Evolutionary conservation across 1,140 invertebrate species (phyloP).

Genomic region (Drosophila tsacasi): DNA sequence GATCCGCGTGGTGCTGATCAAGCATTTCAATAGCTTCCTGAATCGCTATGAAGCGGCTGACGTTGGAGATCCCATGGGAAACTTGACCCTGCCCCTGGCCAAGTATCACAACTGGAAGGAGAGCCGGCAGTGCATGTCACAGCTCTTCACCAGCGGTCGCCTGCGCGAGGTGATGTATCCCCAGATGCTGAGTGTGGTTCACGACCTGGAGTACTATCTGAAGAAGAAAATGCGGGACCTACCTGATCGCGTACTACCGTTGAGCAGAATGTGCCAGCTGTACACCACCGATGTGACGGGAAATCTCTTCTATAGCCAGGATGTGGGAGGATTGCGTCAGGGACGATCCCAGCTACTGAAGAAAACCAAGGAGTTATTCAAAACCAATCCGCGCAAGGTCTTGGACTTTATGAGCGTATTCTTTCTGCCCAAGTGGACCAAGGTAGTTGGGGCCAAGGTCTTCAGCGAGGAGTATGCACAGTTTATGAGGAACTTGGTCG

Average conservation of each 20-base stretch:
- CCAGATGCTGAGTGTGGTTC: conserved; percentile 45
- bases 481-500: conserved; percentile 73
- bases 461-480: conserved; percentile 55
- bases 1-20: conserved; percentile 86
- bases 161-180: conserved; percentile 87
- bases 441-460: conserved; percentile 60
- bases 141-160: conserved; percentile 86
- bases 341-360: conserved; percentile 83
- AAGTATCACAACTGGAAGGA: conserved; percentile 86
- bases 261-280: conserved; percentile 74
- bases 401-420: conserved; percentile 82
- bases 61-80: conserved; percentile 62
- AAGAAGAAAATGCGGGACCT: conserved; percentile 2
- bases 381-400: conserved; percentile 53
- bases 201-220: conserved; percentile 62
- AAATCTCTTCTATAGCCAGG: conserved; percentile 87
- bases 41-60: conserved; percentile 85
- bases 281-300: conserved; percentile 88
- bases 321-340: conserved; percentile 86
- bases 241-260: conserved; percentile 21
- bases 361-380: conserved; percentile 85
- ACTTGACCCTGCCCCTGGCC: conserved; percentile 71
- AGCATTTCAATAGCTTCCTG: conserved; percentile 85
- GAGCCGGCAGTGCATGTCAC: conserved; percentile 86
- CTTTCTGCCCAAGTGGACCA: conserved; percentile 82